A percentile compares a stretch with the other conserved stretches of the same genome.
Evolutionary conservation across 2,888 invertebrate species (phyloP).

Genomic region (Oscheius sp.): DNA sequence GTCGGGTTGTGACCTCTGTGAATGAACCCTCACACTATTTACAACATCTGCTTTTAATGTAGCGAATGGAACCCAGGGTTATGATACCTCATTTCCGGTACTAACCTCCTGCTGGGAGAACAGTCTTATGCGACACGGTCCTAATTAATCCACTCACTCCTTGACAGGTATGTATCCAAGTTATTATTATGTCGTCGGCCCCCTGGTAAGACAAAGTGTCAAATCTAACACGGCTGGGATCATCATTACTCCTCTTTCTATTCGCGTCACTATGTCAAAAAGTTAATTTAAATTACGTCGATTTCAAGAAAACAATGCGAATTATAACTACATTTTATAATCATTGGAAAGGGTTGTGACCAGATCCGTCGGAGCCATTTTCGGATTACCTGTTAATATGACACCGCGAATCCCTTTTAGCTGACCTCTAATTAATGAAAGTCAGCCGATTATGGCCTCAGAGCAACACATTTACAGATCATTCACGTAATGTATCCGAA

Average conservation of each 20-base stretch:
- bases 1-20: neutral
- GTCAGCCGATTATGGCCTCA: slow-evolving; percentile 14
- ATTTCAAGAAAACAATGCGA: too few relatives aligned
- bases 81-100: slow-evolving; percentile 18
- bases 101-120: slow-evolving; percentile 9
- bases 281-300: too few relatives aligned
- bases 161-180: slow-evolving; percentile 19
- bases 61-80: neutral
- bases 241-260: slow-evolving; percentile 1
- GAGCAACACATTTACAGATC: slow-evolving; percentile 28
- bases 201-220: slow-evolving; percentile 22
- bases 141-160: slow-evolving; percentile 17
- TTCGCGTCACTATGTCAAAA: too few relatives aligned
- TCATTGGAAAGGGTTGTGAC: neutral
- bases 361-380: slow-evolving; percentile 10
- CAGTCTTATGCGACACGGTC: slow-evolving; percentile 5
- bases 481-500: slow-evolving; percentile 26
- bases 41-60: neutral
- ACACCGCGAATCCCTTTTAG: slow-evolving; percentile 25
- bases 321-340: too few relatives aligned
- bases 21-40: neutral
- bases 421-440: slow-evolving; percentile 34
- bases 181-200: slow-evolving; percentile 6
- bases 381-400: slow-evolving; percentile 34
- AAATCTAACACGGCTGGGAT: neutral